Evolutionary conservation across 30 jellyfish, hydroid and myxozoan species (phyloP).

Genomic region (Hydractinia symbiolongicarpus): DNA sequence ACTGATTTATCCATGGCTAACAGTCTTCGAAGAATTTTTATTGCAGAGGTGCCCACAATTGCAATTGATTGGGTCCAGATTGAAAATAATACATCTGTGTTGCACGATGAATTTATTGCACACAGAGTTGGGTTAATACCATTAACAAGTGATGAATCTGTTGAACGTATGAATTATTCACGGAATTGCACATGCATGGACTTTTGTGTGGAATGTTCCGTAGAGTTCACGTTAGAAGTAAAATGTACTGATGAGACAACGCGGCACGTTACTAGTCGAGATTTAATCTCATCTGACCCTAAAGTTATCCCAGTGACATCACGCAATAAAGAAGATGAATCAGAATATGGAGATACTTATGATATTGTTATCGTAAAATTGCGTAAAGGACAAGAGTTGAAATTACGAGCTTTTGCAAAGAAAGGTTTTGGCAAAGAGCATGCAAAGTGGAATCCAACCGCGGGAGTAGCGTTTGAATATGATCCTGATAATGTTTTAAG

Average conservation of each 20-base stretch:
- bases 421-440: conserved; percentile 98
- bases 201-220: conserved; percentile 97
- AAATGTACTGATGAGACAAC: conserved; percentile 83
- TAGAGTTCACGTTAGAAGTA: conserved; percentile 84
- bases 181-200: conserved; percentile 91
- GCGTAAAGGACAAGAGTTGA: conserved; percentile 94
- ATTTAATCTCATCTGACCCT: conserved; percentile 80
- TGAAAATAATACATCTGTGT: conserved; percentile 95
- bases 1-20: conserved; percentile 97
- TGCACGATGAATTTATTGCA: conserved; percentile 96
- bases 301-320: conserved; percentile 96
- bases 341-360: conserved; percentile 63
- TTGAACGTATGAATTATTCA: conserved; percentile 82
- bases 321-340: conserved; percentile 75
- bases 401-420: conserved; percentile 86
- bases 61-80: conserved; percentile 99
- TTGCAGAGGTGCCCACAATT: conserved; percentile 96
- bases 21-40: conserved; percentile 79
- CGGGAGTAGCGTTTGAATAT: conserved; percentile 95
- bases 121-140: conserved; percentile 96
- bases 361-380: conserved; percentile 80
- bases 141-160: conserved; percentile 89
- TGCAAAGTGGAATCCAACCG: conserved; percentile 99
- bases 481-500: conserved; percentile 95
- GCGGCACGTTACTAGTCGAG: conserved; percentile 89